Evolutionary conservation across 2,113 vertebrate species (phyloP).

Genomic region (Nannospalax galili): DNA sequence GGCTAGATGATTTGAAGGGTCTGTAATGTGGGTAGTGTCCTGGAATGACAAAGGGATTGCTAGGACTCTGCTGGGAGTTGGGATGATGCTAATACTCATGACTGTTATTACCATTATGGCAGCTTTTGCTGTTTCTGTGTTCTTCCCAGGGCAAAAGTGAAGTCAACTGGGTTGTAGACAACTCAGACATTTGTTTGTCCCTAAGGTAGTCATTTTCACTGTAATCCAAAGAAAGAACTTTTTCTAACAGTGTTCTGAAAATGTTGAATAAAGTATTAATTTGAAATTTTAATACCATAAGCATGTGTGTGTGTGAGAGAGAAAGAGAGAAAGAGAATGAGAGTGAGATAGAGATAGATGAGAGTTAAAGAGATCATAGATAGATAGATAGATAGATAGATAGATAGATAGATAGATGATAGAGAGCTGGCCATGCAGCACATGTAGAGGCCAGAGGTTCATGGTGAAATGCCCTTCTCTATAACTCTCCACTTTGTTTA

Average conservation of each 20-base stretch:
- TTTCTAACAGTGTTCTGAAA: neutral
- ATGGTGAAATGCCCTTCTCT: too few species aligned
- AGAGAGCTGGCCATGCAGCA: neutral
- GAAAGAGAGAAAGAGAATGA: too few species aligned
- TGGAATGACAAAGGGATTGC: neutral
- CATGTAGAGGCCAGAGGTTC: neutral
- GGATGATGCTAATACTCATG: neutral
- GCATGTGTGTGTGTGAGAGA: neutral
- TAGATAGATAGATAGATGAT: too few species aligned
- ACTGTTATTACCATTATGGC: neutral
- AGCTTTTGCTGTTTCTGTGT: neutral
- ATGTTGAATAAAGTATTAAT: neutral
- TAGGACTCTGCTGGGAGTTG: neutral
- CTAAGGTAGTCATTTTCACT: neutral
- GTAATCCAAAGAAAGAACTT: constrained; percentile 1
- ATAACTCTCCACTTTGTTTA: neutral
- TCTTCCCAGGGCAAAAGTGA: neutral
- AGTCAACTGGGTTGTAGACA: neutral
- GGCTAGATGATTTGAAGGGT: neutral
- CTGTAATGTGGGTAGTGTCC: neutral
- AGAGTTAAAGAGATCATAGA: too few species aligned
- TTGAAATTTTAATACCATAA: constrained; percentile 43
- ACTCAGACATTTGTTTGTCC: constrained; percentile 7
- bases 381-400: too few species aligned
- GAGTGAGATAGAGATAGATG: too few species aligned